Evolutionary conservation across 2,113 vertebrate genomes (phyloP), one percentile per base, ranked within the genome.

Genomic region (Rana temporaria): DNA sequence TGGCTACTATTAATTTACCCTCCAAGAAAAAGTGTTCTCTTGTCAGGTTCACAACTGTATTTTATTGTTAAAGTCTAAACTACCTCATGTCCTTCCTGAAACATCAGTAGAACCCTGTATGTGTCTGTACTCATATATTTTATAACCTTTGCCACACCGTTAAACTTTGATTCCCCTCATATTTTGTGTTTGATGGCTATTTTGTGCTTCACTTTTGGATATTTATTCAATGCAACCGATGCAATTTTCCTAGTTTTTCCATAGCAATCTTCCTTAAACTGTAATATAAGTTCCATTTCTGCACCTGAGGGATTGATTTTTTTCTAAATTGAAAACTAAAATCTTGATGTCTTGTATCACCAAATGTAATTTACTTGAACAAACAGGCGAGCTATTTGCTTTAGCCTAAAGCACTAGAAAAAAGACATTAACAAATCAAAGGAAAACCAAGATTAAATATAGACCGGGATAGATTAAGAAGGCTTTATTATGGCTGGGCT

Each of bases 391-490:
- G 88, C 66, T 86, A 84, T 78, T 60, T 82, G 72, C 84, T 86
- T 68, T 84, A 85, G 80, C 80, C 0, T 1, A 65, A 72, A 88
- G 73, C 70, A 75, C 64, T 69, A 20, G 52, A 81, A 55, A 86
- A 79, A 88, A 63, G 48, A 70, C 80, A 73, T 84, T 84, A 84
- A 88, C 72, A 83, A 86, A 89, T 32, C 72, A 89, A 89, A 88
- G 85, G 80, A 78, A 88, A 84, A 77, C 42, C 65, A 82, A 84
- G 85, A 85, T 77, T 85, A 88, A 87, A 84, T 79, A 83, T 84
- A 87, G 86, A 85, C 76, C 34, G 1, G 73, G 69, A 88, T 84
- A 86, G 86, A 86, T 84, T 72, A 18, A 57, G 79, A 85, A 78
- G 84, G 26, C 15, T 69, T 68, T 69, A 70, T 80, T 42, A 62